Conservation (phyloP, 1,140 invertebrate genomes). For the Vanessa tameamea region DNA sequence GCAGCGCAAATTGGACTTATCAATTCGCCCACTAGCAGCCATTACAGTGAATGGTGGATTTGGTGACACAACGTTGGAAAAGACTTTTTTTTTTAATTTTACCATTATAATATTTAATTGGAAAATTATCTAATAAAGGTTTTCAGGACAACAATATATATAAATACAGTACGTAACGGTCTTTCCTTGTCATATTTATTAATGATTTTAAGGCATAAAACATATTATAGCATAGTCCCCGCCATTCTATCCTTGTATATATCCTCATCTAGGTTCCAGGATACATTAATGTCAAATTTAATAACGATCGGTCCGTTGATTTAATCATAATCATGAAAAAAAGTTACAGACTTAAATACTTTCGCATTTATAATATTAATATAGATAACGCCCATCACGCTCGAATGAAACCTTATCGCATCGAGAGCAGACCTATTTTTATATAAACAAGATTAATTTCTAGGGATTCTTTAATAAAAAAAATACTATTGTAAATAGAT, state of each 20-base stretch:
- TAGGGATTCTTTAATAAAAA: conserved; percentile 34
- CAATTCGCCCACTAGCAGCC: too few relatives aligned
- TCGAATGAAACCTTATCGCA: conserved; percentile 32
- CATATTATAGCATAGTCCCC: too few relatives aligned
- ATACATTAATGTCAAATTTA: too few relatives aligned
- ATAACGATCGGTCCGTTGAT: too few relatives aligned
- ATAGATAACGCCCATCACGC: not conserved
- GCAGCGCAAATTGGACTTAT: not conserved
- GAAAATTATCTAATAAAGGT: not conserved
- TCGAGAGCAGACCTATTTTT: conserved; percentile 30
- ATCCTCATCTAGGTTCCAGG: too few relatives aligned
- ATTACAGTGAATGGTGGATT: too few relatives aligned
- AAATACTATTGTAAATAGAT: not conserved
- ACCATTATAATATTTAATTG: not conserved
- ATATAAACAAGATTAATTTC: conserved; percentile 38
- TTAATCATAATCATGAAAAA: too few relatives aligned
- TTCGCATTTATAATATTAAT: too few relatives aligned
- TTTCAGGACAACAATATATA: not conserved
- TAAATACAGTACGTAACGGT: not conserved
- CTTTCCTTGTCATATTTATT: conserved; percentile 7
- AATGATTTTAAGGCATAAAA: not conserved
- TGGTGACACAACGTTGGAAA: too few relatives aligned
- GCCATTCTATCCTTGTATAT: too few relatives aligned
- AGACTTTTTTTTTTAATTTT: too few relatives aligned
- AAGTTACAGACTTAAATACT: too few relatives aligned